Evolutionary conservation across 2,797 vertebrate genomes (phyloP), one percentile per base, ranked within the genome.

Genomic region (Poecilia gillii): DNA sequence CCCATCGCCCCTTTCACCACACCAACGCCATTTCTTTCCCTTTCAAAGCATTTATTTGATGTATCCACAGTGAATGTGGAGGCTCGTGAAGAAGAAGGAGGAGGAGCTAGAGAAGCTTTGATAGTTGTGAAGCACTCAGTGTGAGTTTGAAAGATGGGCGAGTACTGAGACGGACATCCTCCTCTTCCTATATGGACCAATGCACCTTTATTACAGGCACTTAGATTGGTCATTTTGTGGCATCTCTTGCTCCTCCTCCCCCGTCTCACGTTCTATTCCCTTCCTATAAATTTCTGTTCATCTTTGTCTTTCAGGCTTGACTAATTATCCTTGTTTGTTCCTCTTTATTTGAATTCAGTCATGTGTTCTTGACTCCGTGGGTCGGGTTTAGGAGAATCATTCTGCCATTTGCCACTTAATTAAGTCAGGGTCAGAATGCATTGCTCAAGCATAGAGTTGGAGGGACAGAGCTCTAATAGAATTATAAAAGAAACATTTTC

Each of bases 321-420:
- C 96, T 96, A 96, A 96, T 96, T 96, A 95, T 92, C 95, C 95
- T 94, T 96, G 95, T 96, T 96, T 96, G 96, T 96, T 94, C 93
- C 94, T 95, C 94, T 95, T 95, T 94, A 94, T 96, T 94, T 95
- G 95, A 92, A 94, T 91, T 85, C 95, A 94, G 93, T 96, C 95
- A 96, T 96, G 95, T 96, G 96, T 95, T 95, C 93, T 94, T 96
- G 95, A 95, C 94, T 96, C 92, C 74, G 89, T 94, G 92, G 94
- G 94, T 91, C 79, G 91, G 94, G 92, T 94, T 92, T 90, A 90
- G 95, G 94, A 94, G 93, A 96, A 96, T 96, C 94, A 94, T 95
- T 96, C 95, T 91, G 95, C 95, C 93, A 93, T 95, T 96, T 95
- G 94, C 94, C 93, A 93, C 94, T 95, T 96, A 94, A 95, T 96